Percentiles rank a stretch among this genome's conserved stretches.
phyloP scores from a whole-genome alignment of 1,140 invertebrate species.

The Brachionus asplanchnoidis region DNA sequence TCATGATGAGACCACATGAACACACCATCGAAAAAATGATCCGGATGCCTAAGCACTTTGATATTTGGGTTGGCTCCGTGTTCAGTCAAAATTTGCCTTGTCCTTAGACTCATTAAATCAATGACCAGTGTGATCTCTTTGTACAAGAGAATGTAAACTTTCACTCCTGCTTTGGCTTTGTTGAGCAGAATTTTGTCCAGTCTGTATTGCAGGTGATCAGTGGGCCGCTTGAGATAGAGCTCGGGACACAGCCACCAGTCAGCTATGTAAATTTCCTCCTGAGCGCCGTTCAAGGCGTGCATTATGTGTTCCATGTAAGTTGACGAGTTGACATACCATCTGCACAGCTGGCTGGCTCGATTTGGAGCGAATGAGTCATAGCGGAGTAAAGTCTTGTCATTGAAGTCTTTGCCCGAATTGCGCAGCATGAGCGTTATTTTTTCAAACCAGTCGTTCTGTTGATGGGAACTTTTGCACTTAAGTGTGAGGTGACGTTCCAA shows the following conservation, averaged over 20 bases:
- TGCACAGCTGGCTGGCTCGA: background rate
- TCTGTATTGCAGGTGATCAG: constrained; percentile 69
- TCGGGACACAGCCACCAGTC: constrained; percentile 93
- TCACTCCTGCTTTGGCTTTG: constrained; percentile 77
- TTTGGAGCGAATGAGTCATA: constrained; percentile 34
- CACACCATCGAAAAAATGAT: constrained; percentile 73
- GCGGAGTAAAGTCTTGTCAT: background rate
- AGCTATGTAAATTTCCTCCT: constrained; percentile 89
- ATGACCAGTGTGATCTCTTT: constrained; percentile 95
- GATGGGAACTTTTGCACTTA: constrained; percentile 13
- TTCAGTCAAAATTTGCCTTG: constrained; percentile 60
- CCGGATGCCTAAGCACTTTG: constrained; percentile 79
- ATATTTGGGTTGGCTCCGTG: constrained; percentile 39
- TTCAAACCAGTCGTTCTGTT: constrained; percentile 32
- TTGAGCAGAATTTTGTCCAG: constrained; percentile 76
- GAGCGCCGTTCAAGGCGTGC: constrained; percentile 77
- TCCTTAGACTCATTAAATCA: constrained; percentile 87
- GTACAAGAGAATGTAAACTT: constrained; percentile 85
- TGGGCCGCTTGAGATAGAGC: constrained; percentile 78
- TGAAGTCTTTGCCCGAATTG: constrained; percentile 19
- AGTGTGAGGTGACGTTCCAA: background rate
- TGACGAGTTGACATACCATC: constrained; percentile 74
- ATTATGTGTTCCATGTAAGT: constrained; percentile 80
- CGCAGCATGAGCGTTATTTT: constrained; percentile 28
- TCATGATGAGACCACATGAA: constrained; percentile 97